Conservation (phyloP, 2,113 vertebrate genomes). For the Cnemophilus loriae region DNA sequence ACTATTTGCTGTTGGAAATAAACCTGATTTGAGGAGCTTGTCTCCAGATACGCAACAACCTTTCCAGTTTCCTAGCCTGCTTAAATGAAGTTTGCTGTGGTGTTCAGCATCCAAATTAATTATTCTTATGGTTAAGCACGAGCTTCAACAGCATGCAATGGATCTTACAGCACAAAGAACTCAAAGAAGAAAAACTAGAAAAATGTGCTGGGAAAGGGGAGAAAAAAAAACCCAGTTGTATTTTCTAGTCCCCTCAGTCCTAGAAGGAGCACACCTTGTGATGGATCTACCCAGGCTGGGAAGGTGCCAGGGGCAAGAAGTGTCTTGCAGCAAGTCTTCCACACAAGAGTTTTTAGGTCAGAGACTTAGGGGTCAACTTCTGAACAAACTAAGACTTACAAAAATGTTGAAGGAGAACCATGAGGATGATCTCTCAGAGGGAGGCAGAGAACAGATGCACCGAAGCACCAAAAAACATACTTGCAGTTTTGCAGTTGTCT, state of each 20-base stretch:
- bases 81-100: background rate
- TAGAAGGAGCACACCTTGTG: background rate
- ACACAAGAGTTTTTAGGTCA: background rate
- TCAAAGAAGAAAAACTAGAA: background rate
- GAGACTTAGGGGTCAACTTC: background rate
- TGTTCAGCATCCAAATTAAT: background rate
- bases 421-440: background rate
- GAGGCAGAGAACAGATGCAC: background rate
- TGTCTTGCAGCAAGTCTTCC: background rate
- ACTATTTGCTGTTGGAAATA: background rate
- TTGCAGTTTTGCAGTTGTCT: background rate
- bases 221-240: rapidly evolving
- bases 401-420: background rate
- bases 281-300: background rate
- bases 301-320: background rate
- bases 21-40: background rate
- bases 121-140: background rate
- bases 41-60: background rate
- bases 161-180: background rate
- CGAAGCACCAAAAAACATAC: background rate
- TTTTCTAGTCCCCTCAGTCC: background rate
- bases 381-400: background rate
- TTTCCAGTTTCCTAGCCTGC: background rate
- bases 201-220: background rate
- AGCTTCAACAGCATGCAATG: background rate